Base-by-base conservation (phyloP, 2,888 invertebrate genomes). In the Synergus laeviventris region DNA sequence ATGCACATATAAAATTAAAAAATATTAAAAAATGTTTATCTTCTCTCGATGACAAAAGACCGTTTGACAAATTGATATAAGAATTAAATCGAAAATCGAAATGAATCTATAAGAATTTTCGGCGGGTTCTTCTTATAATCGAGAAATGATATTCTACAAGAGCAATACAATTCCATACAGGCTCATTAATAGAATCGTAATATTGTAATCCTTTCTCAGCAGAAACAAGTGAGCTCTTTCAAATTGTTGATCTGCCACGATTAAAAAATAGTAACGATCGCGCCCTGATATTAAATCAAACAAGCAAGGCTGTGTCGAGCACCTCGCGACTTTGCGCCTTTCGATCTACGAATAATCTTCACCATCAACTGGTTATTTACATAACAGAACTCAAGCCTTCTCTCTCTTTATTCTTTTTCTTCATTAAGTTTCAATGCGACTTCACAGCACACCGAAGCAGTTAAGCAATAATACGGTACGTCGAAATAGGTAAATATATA, bases 1-100 rank as follows among this genome's bases (percentile, higher is more conserved):
- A 86, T 88, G 88, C 86, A 88, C 84, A 87, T 90, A 90, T 86
- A 89, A 90, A 90, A 90, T 88, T 89, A 90, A 89, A 88, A 89
- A 89, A 88, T 89, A 88, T 87, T 87, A 87, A 87, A 87, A 87
- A 88, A 86, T 85, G 84, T 86, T 82, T 82, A 85, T 84, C 80
- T 85, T 84, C 79, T 81, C 82, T 84, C 74, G 62, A 83, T 61
- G 79, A 81, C 82, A 81, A 81, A 78, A 83, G 78, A 79, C n/a
- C n/a, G 1, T 31, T 70, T 24, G 42, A 60, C 76, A 74, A 73
- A 77, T 73, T 73, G 73, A 31, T 54, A 73, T 79, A 73, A 60
- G 45, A 73, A 73, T 73, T 74, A 2, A 74, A 77, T 77, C 66
- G 62, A 45, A 14, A 18, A n/a, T 38, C n/a, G 18, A 31, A 38